Conservation (phyloP, 2,113 vertebrate species). For the Zosterops japonicus region DNA sequence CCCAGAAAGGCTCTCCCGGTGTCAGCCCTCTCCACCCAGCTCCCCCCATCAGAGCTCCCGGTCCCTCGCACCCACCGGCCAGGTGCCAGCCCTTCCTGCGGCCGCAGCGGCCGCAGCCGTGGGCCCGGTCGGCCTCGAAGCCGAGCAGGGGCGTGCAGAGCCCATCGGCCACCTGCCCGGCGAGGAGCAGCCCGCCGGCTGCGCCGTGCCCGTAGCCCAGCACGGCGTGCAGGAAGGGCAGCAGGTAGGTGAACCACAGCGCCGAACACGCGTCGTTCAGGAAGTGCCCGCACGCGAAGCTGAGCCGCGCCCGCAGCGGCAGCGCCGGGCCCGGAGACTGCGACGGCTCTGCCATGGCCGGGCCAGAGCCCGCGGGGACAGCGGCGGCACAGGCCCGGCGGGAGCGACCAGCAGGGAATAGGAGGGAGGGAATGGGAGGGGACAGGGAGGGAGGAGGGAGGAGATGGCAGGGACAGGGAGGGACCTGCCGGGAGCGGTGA, state of each 20-base stretch:
- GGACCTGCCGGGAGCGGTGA: not conserved
- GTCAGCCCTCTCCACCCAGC: not conserved
- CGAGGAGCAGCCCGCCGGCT: constrained; percentile 83
- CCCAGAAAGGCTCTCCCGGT: not conserved
- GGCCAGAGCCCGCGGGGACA: not conserved
- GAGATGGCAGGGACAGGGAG: not conserved
- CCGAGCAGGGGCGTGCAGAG: constrained; percentile 89
- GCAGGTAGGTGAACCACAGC: constrained; percentile 94
- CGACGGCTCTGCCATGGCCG: not conserved
- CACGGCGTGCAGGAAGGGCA: constrained; percentile 88
- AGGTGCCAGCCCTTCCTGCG: constrained; percentile 91
- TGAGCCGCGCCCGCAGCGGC: constrained; percentile 66
- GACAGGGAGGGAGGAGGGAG: not conserved
- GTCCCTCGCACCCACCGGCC: constrained; percentile 73
- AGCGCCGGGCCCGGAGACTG: not conserved
- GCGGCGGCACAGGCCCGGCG: not conserved
- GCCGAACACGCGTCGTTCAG: constrained; percentile 91
- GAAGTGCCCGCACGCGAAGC: constrained; percentile 86
- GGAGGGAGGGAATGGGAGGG: not conserved
- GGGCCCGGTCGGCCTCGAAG: constrained; percentile 82
- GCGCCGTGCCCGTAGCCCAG: constrained; percentile 81
- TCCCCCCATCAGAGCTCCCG: not conserved
- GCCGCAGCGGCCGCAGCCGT: constrained; percentile 79
- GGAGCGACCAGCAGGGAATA: not conserved
- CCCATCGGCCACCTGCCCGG: constrained; percentile 86